phyloP scores from a whole-genome alignment of 1,140 invertebrate genomes.

The Drosophila sechellia region DNA sequence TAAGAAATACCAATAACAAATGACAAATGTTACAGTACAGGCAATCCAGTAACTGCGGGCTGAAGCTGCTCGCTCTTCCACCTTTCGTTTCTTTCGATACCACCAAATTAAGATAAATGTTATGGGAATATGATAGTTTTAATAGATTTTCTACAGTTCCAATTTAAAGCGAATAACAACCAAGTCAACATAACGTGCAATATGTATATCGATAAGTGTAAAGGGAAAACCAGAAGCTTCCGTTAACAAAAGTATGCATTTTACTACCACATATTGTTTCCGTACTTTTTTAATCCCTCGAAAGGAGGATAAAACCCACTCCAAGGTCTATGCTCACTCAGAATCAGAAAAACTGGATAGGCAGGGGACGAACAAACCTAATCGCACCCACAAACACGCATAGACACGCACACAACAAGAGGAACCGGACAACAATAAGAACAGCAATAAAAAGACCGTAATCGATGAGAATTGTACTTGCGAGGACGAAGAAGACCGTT shows the following conservation, averaged over 20 bases:
- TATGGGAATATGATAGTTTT: constrained; percentile 55
- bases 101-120: constrained; percentile 61
- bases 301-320: constrained; percentile 21
- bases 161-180: constrained; percentile 29
- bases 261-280: constrained; percentile 45
- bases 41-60: constrained; percentile 48
- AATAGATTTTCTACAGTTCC: constrained; percentile 70
- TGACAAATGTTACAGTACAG: constrained; percentile 28
- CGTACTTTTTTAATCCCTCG: constrained; percentile 19
- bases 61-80: constrained; percentile 66
- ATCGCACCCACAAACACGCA: constrained; percentile 13
- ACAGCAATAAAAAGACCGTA: constrained; percentile 11
- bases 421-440: constrained; percentile 23
- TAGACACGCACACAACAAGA: constrained; percentile 17
- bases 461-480: constrained; percentile 26
- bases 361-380: constrained; percentile 14
- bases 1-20: neutral
- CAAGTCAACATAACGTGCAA: constrained; percentile 25
- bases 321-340: constrained; percentile 43
- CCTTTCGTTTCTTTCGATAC: constrained; percentile 73
- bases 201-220: constrained; percentile 31
- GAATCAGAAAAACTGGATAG: constrained; percentile 14
- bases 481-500: constrained; percentile 26
- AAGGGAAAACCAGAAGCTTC: constrained; percentile 54
- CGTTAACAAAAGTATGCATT: constrained; percentile 62